phyloP scores from a whole-genome alignment of 2,888 invertebrate genomes.

The Trichopria drosophilae region DNA sequence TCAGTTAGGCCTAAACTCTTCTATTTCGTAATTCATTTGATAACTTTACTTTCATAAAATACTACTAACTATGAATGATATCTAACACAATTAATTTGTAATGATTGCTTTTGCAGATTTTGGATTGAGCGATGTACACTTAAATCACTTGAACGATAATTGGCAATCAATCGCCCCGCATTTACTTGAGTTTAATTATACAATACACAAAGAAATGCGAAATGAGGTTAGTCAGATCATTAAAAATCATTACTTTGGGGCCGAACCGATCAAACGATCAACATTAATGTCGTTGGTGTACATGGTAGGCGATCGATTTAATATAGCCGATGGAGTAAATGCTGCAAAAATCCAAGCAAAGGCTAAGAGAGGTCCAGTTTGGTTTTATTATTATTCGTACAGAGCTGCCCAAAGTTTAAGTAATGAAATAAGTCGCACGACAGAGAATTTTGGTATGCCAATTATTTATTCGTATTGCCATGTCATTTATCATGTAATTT shows the following conservation, averaged over 20 bases:
- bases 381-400: conserved; percentile 13
- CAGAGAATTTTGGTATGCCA: conserved; percentile 6
- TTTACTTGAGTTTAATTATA: neutral
- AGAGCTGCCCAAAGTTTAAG: conserved; percentile 12
- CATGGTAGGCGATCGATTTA: conserved; percentile 6
- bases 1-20: too few relatives aligned
- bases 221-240: too few relatives aligned
- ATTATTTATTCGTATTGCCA: too few relatives aligned
- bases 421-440: conserved; percentile 6
- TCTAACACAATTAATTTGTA: too few relatives aligned
- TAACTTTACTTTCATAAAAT: too few relatives aligned
- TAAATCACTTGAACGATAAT: conserved; percentile 10
- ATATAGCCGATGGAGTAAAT: conserved; percentile 1
- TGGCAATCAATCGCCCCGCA: conserved; percentile 11
- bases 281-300: too few relatives aligned
- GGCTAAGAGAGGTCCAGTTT: conserved; percentile 3
- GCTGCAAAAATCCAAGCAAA: conserved; percentile 6
- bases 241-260: conserved; percentile 13
- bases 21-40: too few relatives aligned
- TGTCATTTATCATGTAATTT: too few relatives aligned
- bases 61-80: too few relatives aligned
- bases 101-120: too few relatives aligned
- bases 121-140: too few relatives aligned
- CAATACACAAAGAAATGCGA: neutral
- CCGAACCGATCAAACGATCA: neutral